Base-by-base conservation (phyloP, 1,140 invertebrate genomes). In the Drosophila mauritiana region DNA sequence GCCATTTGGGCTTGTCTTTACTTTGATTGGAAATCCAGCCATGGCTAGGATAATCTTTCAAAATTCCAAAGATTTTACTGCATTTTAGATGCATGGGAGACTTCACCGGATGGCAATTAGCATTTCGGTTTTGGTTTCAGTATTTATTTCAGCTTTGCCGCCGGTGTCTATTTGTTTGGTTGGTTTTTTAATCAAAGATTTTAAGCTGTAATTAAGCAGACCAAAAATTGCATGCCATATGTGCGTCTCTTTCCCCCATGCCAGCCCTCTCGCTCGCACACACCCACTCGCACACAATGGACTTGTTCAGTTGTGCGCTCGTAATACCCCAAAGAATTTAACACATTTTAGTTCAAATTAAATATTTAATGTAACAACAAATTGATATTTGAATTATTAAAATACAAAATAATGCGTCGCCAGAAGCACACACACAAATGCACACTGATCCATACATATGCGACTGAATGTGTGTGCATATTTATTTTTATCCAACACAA, bases 371-470 rank as follows among this genome's bases (percentile, higher is more conserved):
- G 84, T 82, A 88, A 88, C 83, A 88, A 88, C 83, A 88, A 88
- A 88, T 88, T 88, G 83, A 89, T 88, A 88, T 88, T 88, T 88
- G 83, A 88, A 88, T 88, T 88, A 88, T 88, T 88, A 88, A 88
- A 88, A 83, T 80, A 81, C 75, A 79, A 88, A 88, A 83, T 88
- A 88, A 88, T 86, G 83, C 79, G 83, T 72, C 64, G 83, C 63
- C 82, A 86, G 78, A 76, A 78, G 64, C 78, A 78, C 72, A 48
- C 74, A 73, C 59, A 36, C 40, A 51, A 54, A 34, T 48, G 12
- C 20, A 46, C 17, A 40, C 25, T 73, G 64, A 40, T 62, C 34
- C 53, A 22, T 34, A 51, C 25, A 48, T n/a, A 25, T 27, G 34
- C 12, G 20, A 45, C 20, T 57, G 39, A 46, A 17, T 57, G 31